Evolutionary conservation across 1,140 invertebrate species (phyloP), one percentile per base, ranked within the genome.

Genomic region (Caerostris extrusa): DNA sequence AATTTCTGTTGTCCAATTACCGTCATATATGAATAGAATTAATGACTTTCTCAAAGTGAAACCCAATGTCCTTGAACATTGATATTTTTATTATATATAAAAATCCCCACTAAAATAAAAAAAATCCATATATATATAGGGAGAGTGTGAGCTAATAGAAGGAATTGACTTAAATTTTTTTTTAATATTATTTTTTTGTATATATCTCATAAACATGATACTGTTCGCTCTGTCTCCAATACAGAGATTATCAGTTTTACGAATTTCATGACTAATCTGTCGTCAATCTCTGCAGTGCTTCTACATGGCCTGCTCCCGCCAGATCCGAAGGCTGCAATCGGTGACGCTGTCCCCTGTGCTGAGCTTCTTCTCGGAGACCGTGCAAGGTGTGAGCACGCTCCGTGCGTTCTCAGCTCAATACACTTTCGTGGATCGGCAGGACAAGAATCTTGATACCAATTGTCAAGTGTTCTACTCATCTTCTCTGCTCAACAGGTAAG

Each of bases 311-410:
- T 96, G 96, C 4, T 96, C 96, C 1, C 95, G 97, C 81, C 97
- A 97, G 90, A 94, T 97, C 71, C 96, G 96, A 93, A 94, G 97
- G n/a, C 95, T 97, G 2, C 96, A 97, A 90, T 96, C 96, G 7
- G 96, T 96, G 3, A 95, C 96, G 0, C 94, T 96, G 3, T 97
- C 96, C 50, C 97, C 96, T 0, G 96, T 97, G 53, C 97, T 96
- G 92, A 96, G 96, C 57, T 96, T 97, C 95, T 97, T 97, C 93
- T 96, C 96, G 64, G 97, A 97, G 94, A 96, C 96, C 0, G 93
- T 92, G 12, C 95, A 95, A 10, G 96, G 97, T 3, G 95, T 95
- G 2, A 95, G 95, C 6, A 96, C 95, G 5, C 96, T 97, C 56
- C 92, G 96, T 55, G 96, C 96, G 2, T 96, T 95, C 90, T 94